Percentiles rank a stretch among this genome's conserved stretches.
phyloP scores from a whole-genome alignment of 2,888 invertebrate species.

The Nezara viridula region DNA sequence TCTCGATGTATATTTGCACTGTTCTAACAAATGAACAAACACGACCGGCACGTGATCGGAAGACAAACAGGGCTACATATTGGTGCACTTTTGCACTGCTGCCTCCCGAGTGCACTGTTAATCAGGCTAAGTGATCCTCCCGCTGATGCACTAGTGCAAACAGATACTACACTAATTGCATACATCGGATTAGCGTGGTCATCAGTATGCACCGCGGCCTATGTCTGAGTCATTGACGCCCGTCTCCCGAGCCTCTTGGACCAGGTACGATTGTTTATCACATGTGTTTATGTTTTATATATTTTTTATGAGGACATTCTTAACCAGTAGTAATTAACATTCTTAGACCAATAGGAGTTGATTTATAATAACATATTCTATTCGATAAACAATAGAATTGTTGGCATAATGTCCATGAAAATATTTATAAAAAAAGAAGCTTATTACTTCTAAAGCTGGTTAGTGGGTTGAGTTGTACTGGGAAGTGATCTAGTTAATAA shows the following conservation, averaged over 20 bases:
- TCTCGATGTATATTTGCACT: slow-evolving; percentile 43
- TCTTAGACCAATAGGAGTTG: too few relatives aligned
- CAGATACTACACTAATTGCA: slow-evolving; percentile 56
- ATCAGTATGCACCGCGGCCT: slow-evolving; percentile 29
- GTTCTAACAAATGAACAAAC: slow-evolving; percentile 58
- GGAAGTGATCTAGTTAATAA: too few relatives aligned
- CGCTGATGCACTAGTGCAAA: slow-evolving; percentile 43
- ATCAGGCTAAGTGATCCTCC: slow-evolving; percentile 32
- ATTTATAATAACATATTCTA: too few relatives aligned
- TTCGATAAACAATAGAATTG: too few relatives aligned
- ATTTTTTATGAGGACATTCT: too few relatives aligned
- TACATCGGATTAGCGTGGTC: slow-evolving; percentile 13
- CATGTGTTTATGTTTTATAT: background rate
- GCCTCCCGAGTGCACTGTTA: slow-evolving; percentile 24
- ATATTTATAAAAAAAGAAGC: too few relatives aligned
- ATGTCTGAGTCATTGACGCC: slow-evolving; percentile 10
- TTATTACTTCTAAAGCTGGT: too few relatives aligned
- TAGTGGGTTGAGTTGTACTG: too few relatives aligned
- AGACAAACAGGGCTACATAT: slow-evolving; percentile 2
- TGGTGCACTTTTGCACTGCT: slow-evolving; percentile 42
- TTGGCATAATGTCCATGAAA: too few relatives aligned
- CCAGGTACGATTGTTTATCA: background rate
- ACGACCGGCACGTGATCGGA: slow-evolving; percentile 52
- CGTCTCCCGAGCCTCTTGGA: background rate
- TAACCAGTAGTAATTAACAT: too few relatives aligned